These are phyloP conservation scores for Kryphioiulus occultus DNA, from an alignment of 2,888 invertebrate genomes.

Conservation along the genomic window DNA sequence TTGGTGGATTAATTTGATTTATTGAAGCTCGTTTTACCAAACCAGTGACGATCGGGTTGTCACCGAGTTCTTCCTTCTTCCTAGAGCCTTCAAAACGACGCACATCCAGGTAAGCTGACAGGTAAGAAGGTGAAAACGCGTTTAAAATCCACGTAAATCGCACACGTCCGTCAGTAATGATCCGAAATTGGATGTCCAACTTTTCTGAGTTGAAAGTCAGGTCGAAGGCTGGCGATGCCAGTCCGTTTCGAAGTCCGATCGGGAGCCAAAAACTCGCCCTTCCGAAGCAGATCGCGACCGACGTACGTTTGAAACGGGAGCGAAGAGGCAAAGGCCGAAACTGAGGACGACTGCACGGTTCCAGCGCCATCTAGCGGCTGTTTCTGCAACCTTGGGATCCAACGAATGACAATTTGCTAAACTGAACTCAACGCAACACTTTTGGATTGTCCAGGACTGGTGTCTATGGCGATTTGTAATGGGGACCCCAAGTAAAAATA, in stretches of 20 bases:
- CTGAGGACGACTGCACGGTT: too few relatives aligned
- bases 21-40: too few relatives aligned
- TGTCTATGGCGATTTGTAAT: too few relatives aligned
- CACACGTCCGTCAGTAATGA: too few relatives aligned
- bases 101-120: background rate
- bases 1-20: too few relatives aligned
- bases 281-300: background rate
- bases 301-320: slow-evolving; percentile 11
- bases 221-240: background rate
- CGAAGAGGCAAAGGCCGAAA: background rate
- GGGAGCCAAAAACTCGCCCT: background rate
- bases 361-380: background rate
- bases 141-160: background rate
- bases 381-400: background rate
- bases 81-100: too few relatives aligned
- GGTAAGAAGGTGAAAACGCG: background rate
- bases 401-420: too few relatives aligned
- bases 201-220: background rate
- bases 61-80: too few relatives aligned
- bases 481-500: too few relatives aligned
- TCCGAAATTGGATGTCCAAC: background rate
- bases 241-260: background rate
- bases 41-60: too few relatives aligned
- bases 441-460: too few relatives aligned
- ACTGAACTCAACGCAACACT: too few relatives aligned